Evolutionary conservation across 1,140 invertebrate species (phyloP).

Genomic region (Pseudachorutes palmiensis): DNA sequence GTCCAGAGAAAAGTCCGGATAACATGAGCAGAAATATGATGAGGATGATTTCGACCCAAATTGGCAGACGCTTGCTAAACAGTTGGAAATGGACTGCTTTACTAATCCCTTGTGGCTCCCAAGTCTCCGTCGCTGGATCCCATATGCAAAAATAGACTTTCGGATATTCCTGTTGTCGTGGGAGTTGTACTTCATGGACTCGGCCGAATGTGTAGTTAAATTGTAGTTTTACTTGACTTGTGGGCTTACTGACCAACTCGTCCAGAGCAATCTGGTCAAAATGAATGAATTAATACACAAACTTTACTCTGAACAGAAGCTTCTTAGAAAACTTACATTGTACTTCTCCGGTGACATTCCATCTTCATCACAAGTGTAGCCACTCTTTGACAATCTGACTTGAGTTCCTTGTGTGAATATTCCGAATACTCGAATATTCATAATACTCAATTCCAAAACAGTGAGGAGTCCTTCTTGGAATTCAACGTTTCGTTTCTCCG

Average conservation of each 20-base stretch:
- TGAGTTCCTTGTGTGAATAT: conserved; percentile 3
- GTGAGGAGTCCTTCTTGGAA: conserved; percentile 8
- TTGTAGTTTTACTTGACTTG: neutral
- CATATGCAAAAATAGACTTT: conserved; percentile 29
- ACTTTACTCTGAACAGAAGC: too few species aligned
- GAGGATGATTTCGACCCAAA: conserved; percentile 41
- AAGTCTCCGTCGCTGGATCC: neutral
- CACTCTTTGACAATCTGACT: neutral
- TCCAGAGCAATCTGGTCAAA: neutral
- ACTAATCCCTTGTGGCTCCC: conserved; percentile 13
- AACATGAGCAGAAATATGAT: conserved; percentile 46
- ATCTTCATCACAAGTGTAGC: neutral
- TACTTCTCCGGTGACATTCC: neutral
- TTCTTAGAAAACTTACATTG: neutral
- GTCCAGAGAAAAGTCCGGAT: conserved; percentile 51
- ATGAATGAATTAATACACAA: neutral
- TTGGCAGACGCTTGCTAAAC: conserved; percentile 19
- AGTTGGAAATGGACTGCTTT: conserved; percentile 20
- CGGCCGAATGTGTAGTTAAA: conserved; percentile 1
- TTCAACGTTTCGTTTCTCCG: conserved; percentile 17
- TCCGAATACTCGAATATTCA: conserved; percentile 24
- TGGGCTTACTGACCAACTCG: neutral
- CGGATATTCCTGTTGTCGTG: conserved; percentile 5
- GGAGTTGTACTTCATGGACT: conserved; percentile 15
- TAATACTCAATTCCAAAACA: conserved; percentile 16